phyloP scores from a whole-genome alignment of 2,113 vertebrate species.

The Eurypyga helias region DNA sequence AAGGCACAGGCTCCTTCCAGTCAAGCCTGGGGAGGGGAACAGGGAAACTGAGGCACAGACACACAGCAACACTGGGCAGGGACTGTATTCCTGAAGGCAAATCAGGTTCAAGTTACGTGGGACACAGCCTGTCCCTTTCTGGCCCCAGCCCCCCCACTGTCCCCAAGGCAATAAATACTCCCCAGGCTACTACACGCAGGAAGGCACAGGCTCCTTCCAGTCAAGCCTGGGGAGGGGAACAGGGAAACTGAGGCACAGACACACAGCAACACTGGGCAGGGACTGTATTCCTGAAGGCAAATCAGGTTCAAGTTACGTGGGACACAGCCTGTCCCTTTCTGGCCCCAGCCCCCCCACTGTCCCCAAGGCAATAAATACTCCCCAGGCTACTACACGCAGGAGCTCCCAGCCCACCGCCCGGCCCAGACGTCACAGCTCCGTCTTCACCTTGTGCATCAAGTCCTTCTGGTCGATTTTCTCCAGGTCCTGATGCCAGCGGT shows the following conservation, averaged over 20 bases:
- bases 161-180: conserved; percentile 29
- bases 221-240: not conserved
- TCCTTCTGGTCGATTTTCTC: conserved; percentile 97
- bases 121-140: not conserved
- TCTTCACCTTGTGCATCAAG: conserved; percentile 96
- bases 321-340: not conserved
- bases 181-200: not conserved
- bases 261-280: not conserved
- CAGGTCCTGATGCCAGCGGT: conserved; percentile 91
- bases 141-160: not conserved
- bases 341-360: not conserved
- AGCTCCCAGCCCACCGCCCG: not conserved
- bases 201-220: not conserved
- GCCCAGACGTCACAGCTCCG: conserved; percentile 82
- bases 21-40: not conserved
- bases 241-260: not conserved
- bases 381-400: not conserved
- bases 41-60: not conserved
- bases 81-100: not conserved
- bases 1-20: not conserved
- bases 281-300: not conserved
- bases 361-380: conserved; percentile 29
- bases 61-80: not conserved
- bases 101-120: rapidly evolving
- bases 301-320: rapidly evolving